These are phyloP conservation scores for Pelobates cultripes DNA, from an alignment of 2,797 vertebrate species.

Conservation along the genomic window DNA sequence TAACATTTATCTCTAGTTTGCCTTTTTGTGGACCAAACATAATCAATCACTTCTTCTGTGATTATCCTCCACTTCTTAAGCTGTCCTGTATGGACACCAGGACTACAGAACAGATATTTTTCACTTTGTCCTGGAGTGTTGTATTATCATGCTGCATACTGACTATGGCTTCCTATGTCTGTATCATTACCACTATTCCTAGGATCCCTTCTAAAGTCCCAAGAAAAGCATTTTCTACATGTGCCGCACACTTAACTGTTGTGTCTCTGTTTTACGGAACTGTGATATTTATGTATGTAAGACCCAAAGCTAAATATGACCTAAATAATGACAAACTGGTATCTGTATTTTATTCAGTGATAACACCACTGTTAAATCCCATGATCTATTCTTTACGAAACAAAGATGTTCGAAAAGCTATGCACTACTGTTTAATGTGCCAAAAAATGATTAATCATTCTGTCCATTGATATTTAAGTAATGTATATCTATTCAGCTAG, in stretches of 20 bases:
- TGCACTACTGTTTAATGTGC: not conserved
- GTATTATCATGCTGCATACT: not conserved
- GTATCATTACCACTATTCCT: not conserved
- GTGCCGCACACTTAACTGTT: conserved; percentile 11
- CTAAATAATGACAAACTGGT: conserved; percentile 30
- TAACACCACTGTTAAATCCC: conserved; percentile 8
- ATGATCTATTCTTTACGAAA: conserved; percentile 20
- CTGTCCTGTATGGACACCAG: conserved; percentile 4
- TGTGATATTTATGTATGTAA: conserved; percentile 12
- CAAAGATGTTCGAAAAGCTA: not conserved
- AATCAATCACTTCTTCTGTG: conserved; percentile 15
- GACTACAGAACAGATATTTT: not conserved
- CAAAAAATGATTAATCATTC: not conserved
- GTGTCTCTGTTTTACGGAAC: not conserved
- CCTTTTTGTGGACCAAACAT: conserved; percentile 13
- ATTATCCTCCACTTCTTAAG: conserved; percentile 8
- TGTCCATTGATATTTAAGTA: too few species aligned
- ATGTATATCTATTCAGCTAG: too few species aligned
- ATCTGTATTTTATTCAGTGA: conserved; percentile 31
- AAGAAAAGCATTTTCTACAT: conserved; percentile 12
- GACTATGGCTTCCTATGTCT: not conserved
- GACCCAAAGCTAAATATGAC: not conserved
- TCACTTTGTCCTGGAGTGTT: not conserved
- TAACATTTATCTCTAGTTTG: not conserved
- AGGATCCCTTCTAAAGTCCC: not conserved